A percentile compares a stretch with the other conserved stretches of the same genome.
These are phyloP conservation scores for Upupa epops DNA, from an alignment of 2,113 vertebrate species.

Conservation along the genomic window DNA sequence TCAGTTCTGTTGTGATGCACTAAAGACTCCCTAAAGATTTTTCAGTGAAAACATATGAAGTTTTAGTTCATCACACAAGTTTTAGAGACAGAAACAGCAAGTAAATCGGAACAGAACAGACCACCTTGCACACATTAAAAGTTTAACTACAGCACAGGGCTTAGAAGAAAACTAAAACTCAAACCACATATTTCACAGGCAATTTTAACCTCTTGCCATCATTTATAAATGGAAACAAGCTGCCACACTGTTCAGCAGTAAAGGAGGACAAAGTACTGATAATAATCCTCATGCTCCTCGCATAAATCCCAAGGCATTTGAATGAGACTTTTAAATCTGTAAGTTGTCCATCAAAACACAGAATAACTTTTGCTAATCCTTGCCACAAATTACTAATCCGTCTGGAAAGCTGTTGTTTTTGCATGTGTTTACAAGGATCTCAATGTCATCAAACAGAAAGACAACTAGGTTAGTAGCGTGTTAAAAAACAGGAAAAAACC, in stretches of 20 bases:
- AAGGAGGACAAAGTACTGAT: constrained; percentile 36
- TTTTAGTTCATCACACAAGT: not conserved
- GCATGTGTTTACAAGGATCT: constrained; percentile 10
- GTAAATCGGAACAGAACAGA: not conserved
- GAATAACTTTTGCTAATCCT: constrained; percentile 40
- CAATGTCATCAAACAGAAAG: not conserved
- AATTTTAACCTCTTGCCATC: not conserved
- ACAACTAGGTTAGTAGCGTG: constrained; percentile 3
- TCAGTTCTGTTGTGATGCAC: not conserved
- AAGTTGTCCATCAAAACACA: constrained; percentile 54
- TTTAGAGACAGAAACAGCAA: not conserved
- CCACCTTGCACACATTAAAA: not conserved
- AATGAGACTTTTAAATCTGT: constrained; percentile 43
- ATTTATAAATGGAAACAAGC: constrained; percentile 32
- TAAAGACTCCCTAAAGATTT: not conserved
- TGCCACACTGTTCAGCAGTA: constrained; percentile 5
- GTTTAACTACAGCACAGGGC: not conserved
- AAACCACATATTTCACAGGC: not conserved
- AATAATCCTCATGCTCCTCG: constrained; percentile 13
- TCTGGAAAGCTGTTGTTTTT: constrained; percentile 21
- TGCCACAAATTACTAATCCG: constrained; percentile 38
- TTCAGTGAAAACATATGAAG: not conserved
- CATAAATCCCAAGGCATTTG: constrained; percentile 35
- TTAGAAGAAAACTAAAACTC: not conserved
- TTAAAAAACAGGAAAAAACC: not conserved